Base-by-base conservation (phyloP, 2,797 vertebrate genomes). In the Catostomus latipinnis region DNA sequence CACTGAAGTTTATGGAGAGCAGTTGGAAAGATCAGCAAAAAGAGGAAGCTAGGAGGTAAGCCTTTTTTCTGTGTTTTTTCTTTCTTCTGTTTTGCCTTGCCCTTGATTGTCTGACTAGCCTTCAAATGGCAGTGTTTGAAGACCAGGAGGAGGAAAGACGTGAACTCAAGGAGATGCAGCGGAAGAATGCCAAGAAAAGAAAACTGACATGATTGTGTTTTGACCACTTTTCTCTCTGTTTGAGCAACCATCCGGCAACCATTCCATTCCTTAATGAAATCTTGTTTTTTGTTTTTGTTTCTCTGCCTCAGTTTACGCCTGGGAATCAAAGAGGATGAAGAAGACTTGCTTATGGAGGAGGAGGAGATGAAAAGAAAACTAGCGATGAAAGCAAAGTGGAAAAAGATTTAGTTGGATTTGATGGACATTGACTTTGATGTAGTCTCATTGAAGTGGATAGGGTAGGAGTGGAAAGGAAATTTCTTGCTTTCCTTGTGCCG, bases 1-100 rank as follows among this genome's bases (percentile, higher is more conserved):
- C 98, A 88, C 94, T 99, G 87, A 95, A 92, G 88, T 99, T 97
- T 56, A 99, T 99, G 97, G 98, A 99, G 89, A 98, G 96, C 93
- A 98, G 94, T 84, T 99, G 97, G 97, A 96, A 88, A 91, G 98
- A 99, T 62, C 88, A 97, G 85, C 97, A 98, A 88, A 99, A 98
- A 78, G 98, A 99, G 87, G 98, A 99, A 89, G 96, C 97, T 46
- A 95, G 95, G 84, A 99, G 97, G 98, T 99, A 91, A 85, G 84
- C 73, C 43, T 80, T 18, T 48, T 70, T 56, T 76, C 34, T 82
- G 34, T 82, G 16, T 56, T 81, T 45, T 66, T 71, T 71, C 2
- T 34, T 34, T 34, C 78, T 48, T 65, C 61, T 81, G 50, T 69
- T 22, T 14, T 14, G 4, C 50, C 22, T 74, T 67, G 62, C 71